Base-by-base conservation (phyloP, 2,888 invertebrate species). In the Drosophila kanekoi region DNA sequence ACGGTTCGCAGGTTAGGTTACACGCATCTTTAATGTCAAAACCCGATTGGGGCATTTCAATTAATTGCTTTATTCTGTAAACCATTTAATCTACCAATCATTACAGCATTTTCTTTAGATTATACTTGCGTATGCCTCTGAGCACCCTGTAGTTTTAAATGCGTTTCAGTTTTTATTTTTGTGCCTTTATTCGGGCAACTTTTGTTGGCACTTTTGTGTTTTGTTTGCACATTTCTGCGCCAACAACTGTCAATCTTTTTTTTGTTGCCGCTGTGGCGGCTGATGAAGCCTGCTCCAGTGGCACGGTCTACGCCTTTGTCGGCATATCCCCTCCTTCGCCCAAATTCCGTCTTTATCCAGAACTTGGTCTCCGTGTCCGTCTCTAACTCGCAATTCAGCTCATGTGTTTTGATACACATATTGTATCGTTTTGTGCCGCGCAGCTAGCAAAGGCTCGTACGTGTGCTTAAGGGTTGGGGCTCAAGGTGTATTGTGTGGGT, bases 161-260 rank as follows among this genome's bases (percentile, higher is more conserved):
- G 63, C 69, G 77, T 70, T 79, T 81, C 65, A 69, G 69, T 76
- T 80, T 85, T 70, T 68, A 69, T 66, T 69, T 66, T 61, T 61
- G 49, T 57, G 66, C 67, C 67, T 71, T 80, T 83, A 80, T 82
- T 82, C 53, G 76, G 60, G 72, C 57, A 82, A 80, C 76, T 86
- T 83, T 77, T 74, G 81, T 81, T 79, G 79, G 62, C 64, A 77
- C 78, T 70, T 69, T 62, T 77, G 76, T 79, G 86, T 83, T 81
- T 81, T 76, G 86, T 81, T 86, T 84, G 87, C 84, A 70, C 84
- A 81, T 87, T 87, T 84, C 79, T 69, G 79, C 70, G 84, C 79
- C 87, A 85, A 84, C 79, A 84, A 84, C 84, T 84, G 87, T 87
- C 84, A 87, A 87, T 84, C 79, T 85, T 77, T 79, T 69, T 69